phyloP scores from a whole-genome alignment of 1,140 invertebrate genomes.

The Ridgeia piscesae region DNA sequence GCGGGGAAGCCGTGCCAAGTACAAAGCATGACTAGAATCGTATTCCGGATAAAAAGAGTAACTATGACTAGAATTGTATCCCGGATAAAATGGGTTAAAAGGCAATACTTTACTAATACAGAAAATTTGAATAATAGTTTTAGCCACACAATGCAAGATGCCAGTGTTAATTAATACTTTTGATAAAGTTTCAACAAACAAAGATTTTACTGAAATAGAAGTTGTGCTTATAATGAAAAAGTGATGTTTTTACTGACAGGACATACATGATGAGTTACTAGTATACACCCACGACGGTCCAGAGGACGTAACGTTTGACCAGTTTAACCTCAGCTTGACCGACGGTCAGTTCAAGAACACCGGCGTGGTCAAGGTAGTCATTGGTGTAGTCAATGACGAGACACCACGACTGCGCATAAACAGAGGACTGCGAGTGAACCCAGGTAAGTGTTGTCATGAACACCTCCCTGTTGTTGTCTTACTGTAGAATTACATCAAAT shows the following conservation, averaged over 20 bases:
- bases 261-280: slow-evolving; percentile 47
- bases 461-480: not conserved
- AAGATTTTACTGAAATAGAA: too few species aligned
- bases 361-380: slow-evolving; percentile 47
- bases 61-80: too few species aligned
- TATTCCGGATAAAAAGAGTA: too few species aligned
- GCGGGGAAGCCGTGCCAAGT: too few species aligned
- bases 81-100: too few species aligned
- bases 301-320: slow-evolving; percentile 48
- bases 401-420: slow-evolving; percentile 56
- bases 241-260: slow-evolving; percentile 35
- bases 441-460: slow-evolving; percentile 34
- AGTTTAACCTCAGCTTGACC: slow-evolving; percentile 47
- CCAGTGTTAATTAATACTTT: not conserved
- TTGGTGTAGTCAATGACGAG: slow-evolving; percentile 57
- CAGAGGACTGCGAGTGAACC: slow-evolving; percentile 50
- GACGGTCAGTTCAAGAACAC: slow-evolving; percentile 52
- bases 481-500: not conserved
- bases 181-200: too few species aligned
- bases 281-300: slow-evolving; percentile 55
- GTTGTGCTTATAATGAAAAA: not conserved
- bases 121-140: not conserved
- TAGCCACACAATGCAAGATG: not conserved
- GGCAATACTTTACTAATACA: not conserved
- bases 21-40: too few species aligned